Conservation (phyloP, 23 tunicate species). For the Aplidium turbinatum region DNA sequence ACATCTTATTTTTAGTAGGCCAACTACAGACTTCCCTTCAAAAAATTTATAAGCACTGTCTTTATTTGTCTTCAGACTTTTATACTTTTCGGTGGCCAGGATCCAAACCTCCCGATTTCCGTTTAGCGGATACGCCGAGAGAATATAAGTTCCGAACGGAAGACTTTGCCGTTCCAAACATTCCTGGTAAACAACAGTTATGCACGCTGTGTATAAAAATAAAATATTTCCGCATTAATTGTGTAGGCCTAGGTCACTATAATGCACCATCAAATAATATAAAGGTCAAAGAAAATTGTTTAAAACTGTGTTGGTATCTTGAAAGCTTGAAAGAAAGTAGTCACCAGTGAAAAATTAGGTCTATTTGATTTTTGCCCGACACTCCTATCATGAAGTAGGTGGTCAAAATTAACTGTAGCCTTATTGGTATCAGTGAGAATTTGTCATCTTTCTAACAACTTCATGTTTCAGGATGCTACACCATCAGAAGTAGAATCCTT, state of each 20-base stretch:
- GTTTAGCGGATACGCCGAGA: constrained; percentile 37
- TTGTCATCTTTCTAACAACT: background rate
- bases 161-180: constrained; percentile 61
- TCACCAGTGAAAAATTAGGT: too few relatives aligned
- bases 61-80: constrained; percentile 31
- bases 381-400: background rate
- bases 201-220: background rate
- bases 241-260: background rate
- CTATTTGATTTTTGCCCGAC: background rate
- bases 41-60: too few relatives aligned
- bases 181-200: constrained; percentile 44
- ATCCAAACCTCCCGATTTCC: constrained; percentile 30
- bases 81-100: constrained; percentile 69
- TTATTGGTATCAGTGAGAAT: background rate
- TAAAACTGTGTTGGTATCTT: too few relatives aligned
- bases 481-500: constrained; percentile 56
- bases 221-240: background rate
- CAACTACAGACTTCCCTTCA: too few relatives aligned
- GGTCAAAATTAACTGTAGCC: background rate
- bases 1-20: too few relatives aligned
- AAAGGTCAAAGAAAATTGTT: too few relatives aligned
- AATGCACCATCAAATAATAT: too few relatives aligned
- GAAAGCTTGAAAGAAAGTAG: too few relatives aligned
- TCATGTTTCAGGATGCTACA: constrained; percentile 40
- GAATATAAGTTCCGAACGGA: constrained; percentile 40